phyloP scores from a whole-genome alignment of 2,113 vertebrate genomes.

The Eira barbara region DNA sequence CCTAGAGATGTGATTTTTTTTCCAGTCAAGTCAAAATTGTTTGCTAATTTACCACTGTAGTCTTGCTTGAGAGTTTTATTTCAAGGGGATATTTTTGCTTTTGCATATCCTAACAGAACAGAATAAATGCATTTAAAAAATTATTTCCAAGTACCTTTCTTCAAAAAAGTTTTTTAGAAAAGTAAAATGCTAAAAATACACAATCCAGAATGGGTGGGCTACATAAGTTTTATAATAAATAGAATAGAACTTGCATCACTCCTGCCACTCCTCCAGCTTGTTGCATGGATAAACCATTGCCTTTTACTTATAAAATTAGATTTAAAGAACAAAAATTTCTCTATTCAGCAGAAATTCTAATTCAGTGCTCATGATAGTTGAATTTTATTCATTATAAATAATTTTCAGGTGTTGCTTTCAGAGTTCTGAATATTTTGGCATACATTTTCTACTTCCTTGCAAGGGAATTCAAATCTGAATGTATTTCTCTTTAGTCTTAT shows the following conservation, averaged over 20 bases:
- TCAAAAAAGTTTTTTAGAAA: slow-evolving; percentile 5
- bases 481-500: slow-evolving; percentile 52
- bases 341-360: slow-evolving; percentile 55
- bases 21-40: slow-evolving; percentile 34
- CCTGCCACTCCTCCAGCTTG: not conserved
- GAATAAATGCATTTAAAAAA: slow-evolving; percentile 46
- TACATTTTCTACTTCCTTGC: slow-evolving; percentile 47
- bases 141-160: slow-evolving; percentile 17
- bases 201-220: not conserved
- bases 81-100: slow-evolving; percentile 32
- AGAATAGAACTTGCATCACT: slow-evolving; percentile 30
- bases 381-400: slow-evolving; percentile 55
- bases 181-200: slow-evolving; percentile 39
- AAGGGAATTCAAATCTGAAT: slow-evolving; percentile 58
- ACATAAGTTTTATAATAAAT: slow-evolving; percentile 36
- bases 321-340: slow-evolving; percentile 57
- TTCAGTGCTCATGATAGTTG: slow-evolving; percentile 20
- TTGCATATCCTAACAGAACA: not conserved
- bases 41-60: not conserved
- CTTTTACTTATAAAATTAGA: slow-evolving; percentile 55
- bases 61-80: not conserved
- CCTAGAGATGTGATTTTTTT: not conserved
- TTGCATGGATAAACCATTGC: not conserved
- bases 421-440: slow-evolving; percentile 55
- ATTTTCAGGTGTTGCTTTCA: slow-evolving; percentile 53